phyloP scores from a whole-genome alignment of 2,888 invertebrate species.

The Brachypterus glaber region DNA sequence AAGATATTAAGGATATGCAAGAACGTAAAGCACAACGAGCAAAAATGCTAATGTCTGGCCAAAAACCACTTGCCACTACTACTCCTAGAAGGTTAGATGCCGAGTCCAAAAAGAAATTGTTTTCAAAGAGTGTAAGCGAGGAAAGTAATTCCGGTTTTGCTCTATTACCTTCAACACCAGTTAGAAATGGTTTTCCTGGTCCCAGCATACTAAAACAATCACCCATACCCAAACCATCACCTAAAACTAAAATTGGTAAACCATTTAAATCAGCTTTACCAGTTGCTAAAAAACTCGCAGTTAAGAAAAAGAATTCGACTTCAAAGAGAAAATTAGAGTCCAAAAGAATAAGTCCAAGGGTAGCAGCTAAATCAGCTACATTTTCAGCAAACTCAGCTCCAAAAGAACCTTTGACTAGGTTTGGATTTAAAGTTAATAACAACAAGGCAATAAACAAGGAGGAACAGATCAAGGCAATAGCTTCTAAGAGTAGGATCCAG shows the following conservation, averaged over 20 bases:
- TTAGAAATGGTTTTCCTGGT: too few relatives aligned
- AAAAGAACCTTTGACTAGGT: conserved; percentile 16
- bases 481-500: conserved; percentile 22
- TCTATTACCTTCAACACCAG: conserved; percentile 12
- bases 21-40: conserved; percentile 43
- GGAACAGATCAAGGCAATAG: conserved; percentile 24
- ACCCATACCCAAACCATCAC: background rate
- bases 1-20: conserved; percentile 55
- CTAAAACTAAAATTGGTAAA: too few relatives aligned
- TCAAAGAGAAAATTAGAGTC: conserved; percentile 5
- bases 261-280: too few relatives aligned
- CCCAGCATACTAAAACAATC: too few relatives aligned
- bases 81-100: background rate
- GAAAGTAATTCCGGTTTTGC: conserved; percentile 4
- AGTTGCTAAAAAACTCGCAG: background rate
- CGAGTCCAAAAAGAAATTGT: background rate
- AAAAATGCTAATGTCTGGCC: conserved; percentile 34
- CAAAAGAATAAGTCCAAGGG: background rate
- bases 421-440: conserved; percentile 24
- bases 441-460: conserved; percentile 14
- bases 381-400: conserved; percentile 4
- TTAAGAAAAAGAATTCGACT: conserved; percentile 4
- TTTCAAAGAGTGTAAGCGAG: background rate
- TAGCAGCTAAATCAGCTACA: background rate
- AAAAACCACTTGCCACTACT: too few relatives aligned